Evolutionary conservation across 2,888 invertebrate species (phyloP).

Genomic region (Apotomis betuletana): DNA sequence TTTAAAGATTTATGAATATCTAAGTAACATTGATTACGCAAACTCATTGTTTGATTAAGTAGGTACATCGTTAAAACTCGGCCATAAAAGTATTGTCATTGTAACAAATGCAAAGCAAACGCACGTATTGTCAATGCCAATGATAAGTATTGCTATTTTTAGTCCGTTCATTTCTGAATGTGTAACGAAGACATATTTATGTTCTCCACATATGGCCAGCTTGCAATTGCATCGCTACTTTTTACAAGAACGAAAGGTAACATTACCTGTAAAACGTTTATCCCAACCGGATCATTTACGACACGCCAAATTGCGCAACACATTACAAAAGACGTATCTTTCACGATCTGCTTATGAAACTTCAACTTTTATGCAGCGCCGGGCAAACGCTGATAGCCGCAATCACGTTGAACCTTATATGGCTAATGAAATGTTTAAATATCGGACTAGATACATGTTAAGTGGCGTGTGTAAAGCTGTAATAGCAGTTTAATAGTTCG

Average conservation of each 20-base stretch:
- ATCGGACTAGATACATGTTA: constrained; percentile 17
- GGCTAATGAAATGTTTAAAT: constrained; percentile 21
- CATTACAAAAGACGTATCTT: constrained; percentile 38
- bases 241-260: constrained; percentile 34
- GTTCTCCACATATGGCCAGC: not conserved
- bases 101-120: constrained; percentile 9
- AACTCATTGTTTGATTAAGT: constrained; percentile 16
- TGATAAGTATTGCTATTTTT: constrained; percentile 25
- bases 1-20: not conserved
- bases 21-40: not conserved
- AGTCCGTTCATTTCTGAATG: constrained; percentile 1
- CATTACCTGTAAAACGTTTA: constrained; percentile 32
- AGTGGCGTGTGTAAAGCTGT: constrained; percentile 20
- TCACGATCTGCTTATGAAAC: constrained; percentile 35
- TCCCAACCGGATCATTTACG: constrained; percentile 41
- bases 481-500: constrained; percentile 29
- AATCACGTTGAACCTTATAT: constrained; percentile 13
- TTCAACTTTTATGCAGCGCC: constrained; percentile 20
- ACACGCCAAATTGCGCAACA: constrained; percentile 38
- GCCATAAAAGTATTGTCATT: constrained; percentile 21
- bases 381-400: constrained; percentile 5
- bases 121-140: constrained; percentile 23
- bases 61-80: constrained; percentile 1
- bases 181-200: not conserved
- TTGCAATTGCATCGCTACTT: not conserved